Evolutionary conservation across 1,140 invertebrate genomes (phyloP).

Genomic region (Bombus fervidus): DNA sequence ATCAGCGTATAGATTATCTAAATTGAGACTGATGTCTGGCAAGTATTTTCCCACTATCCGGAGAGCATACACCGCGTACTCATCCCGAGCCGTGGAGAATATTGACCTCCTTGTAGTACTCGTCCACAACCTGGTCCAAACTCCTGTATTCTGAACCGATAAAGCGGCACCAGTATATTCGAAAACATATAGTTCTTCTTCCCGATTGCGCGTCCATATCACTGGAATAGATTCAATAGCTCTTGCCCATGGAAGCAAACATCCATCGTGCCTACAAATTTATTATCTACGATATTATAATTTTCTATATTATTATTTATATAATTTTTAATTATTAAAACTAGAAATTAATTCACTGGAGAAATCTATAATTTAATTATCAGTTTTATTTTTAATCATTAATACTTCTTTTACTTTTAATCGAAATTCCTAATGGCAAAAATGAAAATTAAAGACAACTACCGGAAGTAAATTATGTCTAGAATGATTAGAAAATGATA

Average conservation of each 20-base stretch:
- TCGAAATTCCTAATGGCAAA: background rate
- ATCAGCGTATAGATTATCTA: conserved; percentile 75
- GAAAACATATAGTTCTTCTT: conserved; percentile 77
- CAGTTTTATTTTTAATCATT: background rate
- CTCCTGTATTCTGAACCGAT: conserved; percentile 70
- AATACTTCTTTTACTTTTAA: background rate
- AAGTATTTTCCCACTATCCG: conserved; percentile 67
- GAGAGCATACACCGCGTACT: conserved; percentile 71
- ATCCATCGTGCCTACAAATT: conserved; percentile 77
- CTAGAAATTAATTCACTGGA: background rate
- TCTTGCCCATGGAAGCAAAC: conserved; percentile 75
- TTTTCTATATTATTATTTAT: background rate
- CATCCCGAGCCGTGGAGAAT: conserved; percentile 64
- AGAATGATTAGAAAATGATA: background rate
- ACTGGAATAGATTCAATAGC: conserved; percentile 75
- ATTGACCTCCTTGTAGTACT: conserved; percentile 69
- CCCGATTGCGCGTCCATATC: conserved; percentile 74
- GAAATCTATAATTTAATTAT: background rate
- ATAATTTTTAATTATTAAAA: background rate
- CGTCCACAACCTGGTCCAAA: conserved; percentile 72
- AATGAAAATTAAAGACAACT: background rate
- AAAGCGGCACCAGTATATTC: conserved; percentile 75
- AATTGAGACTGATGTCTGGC: conserved; percentile 55
- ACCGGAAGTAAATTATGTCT: background rate
- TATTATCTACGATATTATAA: background rate